Evolutionary conservation across 2,797 vertebrate genomes (phyloP), one percentile per base, ranked within the genome.

Genomic region (Smutsia temminckii): DNA sequence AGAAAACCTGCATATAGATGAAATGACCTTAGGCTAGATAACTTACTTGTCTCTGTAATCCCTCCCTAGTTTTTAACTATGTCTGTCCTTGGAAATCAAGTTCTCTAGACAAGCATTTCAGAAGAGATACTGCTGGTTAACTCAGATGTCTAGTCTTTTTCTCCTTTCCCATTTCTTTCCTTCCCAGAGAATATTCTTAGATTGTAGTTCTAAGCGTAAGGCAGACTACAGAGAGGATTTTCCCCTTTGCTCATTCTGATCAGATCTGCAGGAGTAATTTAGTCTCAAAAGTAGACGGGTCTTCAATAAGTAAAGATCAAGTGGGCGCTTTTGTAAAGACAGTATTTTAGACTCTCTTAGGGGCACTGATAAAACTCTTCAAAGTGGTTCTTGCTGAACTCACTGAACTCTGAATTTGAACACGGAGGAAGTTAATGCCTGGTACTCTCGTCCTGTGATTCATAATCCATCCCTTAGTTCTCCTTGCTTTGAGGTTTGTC

Each of bases 281-380:
- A 63, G n/a, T 59, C 8, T 69, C 4, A 23, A 34, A 88, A 66
- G 63, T 84, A 6, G 12, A 63, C 69, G 42, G 3, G 12, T 71
- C 63, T 88, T 75, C 37, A 61, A n/a, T 11, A 84, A 77, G 32
- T 74, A 59, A 34, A 81, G 79, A n/a, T 90, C 40, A 93, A 93
- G 29, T 20, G 59, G 18, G 11, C 10, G 21, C 20, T 72, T 84
- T 18, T 23, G 32, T 59, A 61, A 95, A 81, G 37, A 37, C 9
- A 92, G 61, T 3, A 6, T 55, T 83, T 96, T 68, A 49, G 68
- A 59, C 29, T 89, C 27, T 84, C 5, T 34, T 32, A 40, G 37
- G 21, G 86, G 20, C 6, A 21, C 8, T 49, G 57, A 40, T 79
- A 79, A 89, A 91, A 85, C 21, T 78, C 69, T 86, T 86, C 61